phyloP scores from a whole-genome alignment of 2,888 invertebrate species.

The Molanna angustata region DNA sequence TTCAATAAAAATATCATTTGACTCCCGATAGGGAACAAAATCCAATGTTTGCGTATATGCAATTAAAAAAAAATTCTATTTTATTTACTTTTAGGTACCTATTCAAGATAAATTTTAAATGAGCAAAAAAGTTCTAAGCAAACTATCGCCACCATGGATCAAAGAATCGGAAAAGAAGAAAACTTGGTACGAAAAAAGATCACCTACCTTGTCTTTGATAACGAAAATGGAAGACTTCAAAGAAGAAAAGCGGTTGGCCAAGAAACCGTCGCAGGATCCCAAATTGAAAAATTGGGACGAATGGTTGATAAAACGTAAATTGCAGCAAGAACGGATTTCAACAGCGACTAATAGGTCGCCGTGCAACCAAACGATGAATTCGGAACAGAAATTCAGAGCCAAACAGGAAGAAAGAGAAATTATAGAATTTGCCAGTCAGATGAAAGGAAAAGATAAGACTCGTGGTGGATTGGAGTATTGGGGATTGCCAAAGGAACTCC shows the following conservation, averaged over 20 bases:
- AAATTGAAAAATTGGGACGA: slow-evolving; percentile 18
- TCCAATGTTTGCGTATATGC: too few species aligned
- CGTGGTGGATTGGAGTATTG: slow-evolving; percentile 7
- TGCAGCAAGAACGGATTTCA: slow-evolving; percentile 6
- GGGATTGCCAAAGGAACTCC: slow-evolving; percentile 9
- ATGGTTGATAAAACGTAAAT: slow-evolving; percentile 11
- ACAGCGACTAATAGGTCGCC: slow-evolving; percentile 4
- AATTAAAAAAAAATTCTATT: too few species aligned
- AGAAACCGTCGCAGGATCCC: slow-evolving; percentile 1
- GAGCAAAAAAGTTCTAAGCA: not conserved
- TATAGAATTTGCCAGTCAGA: slow-evolving; percentile 11
- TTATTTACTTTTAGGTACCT: too few species aligned
- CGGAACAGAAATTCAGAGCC: slow-evolving; percentile 6
- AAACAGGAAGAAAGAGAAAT: slow-evolving; percentile 16
- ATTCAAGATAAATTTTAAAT: not conserved
- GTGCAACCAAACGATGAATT: slow-evolving; percentile 17
- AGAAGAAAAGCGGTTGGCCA: not conserved
- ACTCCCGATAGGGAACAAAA: too few species aligned
- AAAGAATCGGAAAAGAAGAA: not conserved
- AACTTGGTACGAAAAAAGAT: slow-evolving; percentile 2
- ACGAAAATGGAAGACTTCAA: not conserved
- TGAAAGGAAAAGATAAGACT: slow-evolving; percentile 5
- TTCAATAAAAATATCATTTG: too few species aligned
- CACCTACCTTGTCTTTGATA: slow-evolving; percentile 1
- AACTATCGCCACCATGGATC: slow-evolving; percentile 7